These are phyloP conservation scores for Chascanopsetta lugubris DNA, from an alignment of 2,113 vertebrate genomes.

Conservation along the genomic window DNA sequence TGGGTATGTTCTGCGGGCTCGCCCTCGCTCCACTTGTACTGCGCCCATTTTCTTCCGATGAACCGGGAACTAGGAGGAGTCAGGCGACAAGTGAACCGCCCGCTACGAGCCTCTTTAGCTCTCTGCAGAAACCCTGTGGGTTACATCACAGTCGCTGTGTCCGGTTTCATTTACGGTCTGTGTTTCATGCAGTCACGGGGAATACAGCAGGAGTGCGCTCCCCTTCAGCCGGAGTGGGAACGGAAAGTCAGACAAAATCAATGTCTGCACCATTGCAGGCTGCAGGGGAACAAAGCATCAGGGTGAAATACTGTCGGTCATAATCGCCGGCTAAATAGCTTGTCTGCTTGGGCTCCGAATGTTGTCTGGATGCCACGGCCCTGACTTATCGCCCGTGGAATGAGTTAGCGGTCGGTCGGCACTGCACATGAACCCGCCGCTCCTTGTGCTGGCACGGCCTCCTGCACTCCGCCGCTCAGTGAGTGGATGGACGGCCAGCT, in stretches of 20 bases:
- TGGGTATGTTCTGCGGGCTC: too few species aligned
- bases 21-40: too few species aligned
- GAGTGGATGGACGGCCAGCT: slow-evolving; percentile 18
- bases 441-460: slow-evolving; percentile 39
- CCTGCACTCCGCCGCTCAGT: slow-evolving; percentile 24
- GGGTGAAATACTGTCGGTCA: slow-evolving; percentile 49
- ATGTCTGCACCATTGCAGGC: slow-evolving; percentile 53
- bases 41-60: too few species aligned
- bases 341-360: slow-evolving; percentile 52
- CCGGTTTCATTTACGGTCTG: too few species aligned
- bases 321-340: slow-evolving; percentile 57
- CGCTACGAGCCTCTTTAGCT: too few species aligned
- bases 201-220: slow-evolving; percentile 54
- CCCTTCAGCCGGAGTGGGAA: slow-evolving; percentile 53
- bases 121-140: too few species aligned
- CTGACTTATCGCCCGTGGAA: slow-evolving; percentile 46
- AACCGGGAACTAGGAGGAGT: too few species aligned
- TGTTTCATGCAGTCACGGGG: slow-evolving; percentile 48
- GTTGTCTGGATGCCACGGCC: slow-evolving; percentile 50
- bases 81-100: too few species aligned
- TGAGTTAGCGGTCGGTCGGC: slow-evolving; percentile 38
- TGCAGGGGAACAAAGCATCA: slow-evolving; percentile 53
- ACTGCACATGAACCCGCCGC: slow-evolving; percentile 22
- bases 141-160: too few species aligned
- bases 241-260: slow-evolving; percentile 65